Percentiles rank a stretch among this genome's conserved stretches.
phyloP scores from a whole-genome alignment of 1,140 invertebrate genomes.

The Eueides isabella region DNA sequence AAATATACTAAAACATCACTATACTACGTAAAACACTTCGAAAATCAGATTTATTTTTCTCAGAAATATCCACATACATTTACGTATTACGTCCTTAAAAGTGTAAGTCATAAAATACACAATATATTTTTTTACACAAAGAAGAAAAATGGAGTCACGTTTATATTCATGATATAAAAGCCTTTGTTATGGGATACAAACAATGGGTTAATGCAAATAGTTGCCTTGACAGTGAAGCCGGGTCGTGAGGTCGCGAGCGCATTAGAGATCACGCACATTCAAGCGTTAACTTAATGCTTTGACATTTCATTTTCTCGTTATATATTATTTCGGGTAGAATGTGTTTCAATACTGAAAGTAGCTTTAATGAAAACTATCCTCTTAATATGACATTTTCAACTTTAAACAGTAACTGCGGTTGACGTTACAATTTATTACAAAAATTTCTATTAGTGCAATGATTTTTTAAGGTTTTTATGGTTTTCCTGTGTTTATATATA shows the following conservation, averaged over 20 bases:
- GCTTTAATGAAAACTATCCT: no score
- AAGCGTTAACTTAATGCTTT: not conserved
- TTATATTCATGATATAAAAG: not conserved
- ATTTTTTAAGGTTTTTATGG: no score
- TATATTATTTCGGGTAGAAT: no score
- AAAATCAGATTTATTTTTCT: no score
- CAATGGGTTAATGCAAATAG: not conserved
- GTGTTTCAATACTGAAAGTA: no score
- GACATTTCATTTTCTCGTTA: not conserved
- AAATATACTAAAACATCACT: no score
- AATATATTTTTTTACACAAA: not conserved
- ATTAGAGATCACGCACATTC: not conserved
- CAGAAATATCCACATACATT: not conserved
- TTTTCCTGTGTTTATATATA: no score
- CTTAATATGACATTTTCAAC: no score
- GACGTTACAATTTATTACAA: no score
- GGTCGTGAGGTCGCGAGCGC: conserved; percentile 21
- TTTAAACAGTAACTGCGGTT: no score
- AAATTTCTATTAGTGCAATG: no score
- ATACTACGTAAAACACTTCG: no score
- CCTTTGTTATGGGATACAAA: conserved; percentile 16
- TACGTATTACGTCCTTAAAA: not conserved
- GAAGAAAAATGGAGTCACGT: not conserved
- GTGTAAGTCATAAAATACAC: not conserved
- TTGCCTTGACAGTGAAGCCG: conserved; percentile 17